These are phyloP conservation scores for Achroia grisella DNA, from an alignment of 1,140 invertebrate genomes.

Conservation along the genomic window DNA sequence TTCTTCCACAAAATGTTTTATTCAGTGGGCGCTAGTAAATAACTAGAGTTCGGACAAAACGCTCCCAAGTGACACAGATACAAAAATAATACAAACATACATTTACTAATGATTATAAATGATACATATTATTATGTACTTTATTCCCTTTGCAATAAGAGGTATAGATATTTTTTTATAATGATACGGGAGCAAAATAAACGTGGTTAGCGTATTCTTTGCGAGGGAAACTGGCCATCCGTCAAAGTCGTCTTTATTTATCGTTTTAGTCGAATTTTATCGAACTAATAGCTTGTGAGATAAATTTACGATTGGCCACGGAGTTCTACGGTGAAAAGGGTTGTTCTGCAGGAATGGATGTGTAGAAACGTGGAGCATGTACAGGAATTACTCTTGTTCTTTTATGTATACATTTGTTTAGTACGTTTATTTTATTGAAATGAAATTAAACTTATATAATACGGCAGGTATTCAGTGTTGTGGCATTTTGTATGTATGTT, in stretches of 20 bases:
- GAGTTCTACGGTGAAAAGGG: constrained; percentile 52
- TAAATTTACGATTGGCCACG: constrained; percentile 67
- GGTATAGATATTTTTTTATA: not conserved
- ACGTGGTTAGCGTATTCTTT: constrained; percentile 46
- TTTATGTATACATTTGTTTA: too few relatives aligned
- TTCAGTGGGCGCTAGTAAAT: constrained; percentile 60
- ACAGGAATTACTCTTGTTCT: too few relatives aligned
- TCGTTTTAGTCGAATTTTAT: constrained; percentile 72
- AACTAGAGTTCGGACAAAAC: constrained; percentile 68
- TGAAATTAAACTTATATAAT: too few relatives aligned
- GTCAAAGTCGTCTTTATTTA: constrained; percentile 71
- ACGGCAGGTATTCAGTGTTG: too few relatives aligned
- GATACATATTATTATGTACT: constrained; percentile 3
- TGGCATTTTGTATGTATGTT: not conserved
- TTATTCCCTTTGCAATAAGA: constrained; percentile 8
- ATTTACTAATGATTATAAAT: not conserved
- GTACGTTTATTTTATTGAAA: too few relatives aligned
- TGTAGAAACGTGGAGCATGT: too few relatives aligned
- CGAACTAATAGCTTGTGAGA: constrained; percentile 68
- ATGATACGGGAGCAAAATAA: constrained; percentile 12
- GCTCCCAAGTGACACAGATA: constrained; percentile 69
- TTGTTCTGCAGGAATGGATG: constrained; percentile 18
- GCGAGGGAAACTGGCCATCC: constrained; percentile 63
- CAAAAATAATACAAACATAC: constrained; percentile 42
- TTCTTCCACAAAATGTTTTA: constrained; percentile 63